A percentile compares a stretch with the other conserved stretches of the same genome.
phyloP scores from a whole-genome alignment of 2,113 vertebrate species.

The Sitta europaea region DNA sequence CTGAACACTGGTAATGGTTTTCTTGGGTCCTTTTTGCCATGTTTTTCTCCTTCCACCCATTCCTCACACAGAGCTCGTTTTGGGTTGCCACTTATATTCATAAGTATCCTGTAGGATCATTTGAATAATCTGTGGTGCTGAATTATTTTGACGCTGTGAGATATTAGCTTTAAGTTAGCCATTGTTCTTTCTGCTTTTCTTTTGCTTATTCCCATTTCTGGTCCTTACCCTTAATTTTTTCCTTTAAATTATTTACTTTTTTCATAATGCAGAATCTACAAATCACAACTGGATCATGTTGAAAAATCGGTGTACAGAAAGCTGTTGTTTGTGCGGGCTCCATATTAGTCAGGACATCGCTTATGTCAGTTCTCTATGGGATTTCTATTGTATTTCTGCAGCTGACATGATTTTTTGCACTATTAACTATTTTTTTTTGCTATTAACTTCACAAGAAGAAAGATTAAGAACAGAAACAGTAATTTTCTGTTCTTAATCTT shows the following conservation, averaged over 20 bases:
- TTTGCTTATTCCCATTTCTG: background rate
- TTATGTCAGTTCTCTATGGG: fast-evolving
- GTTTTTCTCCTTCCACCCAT: background rate
- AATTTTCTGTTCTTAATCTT: background rate
- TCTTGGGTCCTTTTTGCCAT: background rate
- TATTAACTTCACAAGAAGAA: too few relatives aligned
- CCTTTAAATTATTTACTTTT: background rate
- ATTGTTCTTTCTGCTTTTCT: background rate
- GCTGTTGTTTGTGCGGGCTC: background rate
- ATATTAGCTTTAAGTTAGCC: background rate
- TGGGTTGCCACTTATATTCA: background rate
- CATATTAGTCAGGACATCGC: background rate
- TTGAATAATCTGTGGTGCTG: background rate
- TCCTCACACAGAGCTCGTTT: background rate
- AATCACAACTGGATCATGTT: background rate
- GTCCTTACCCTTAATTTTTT: background rate
- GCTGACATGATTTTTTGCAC: background rate
- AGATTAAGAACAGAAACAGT: too few relatives aligned
- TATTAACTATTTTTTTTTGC: too few relatives aligned
- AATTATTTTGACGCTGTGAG: background rate
- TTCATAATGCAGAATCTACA: background rate
- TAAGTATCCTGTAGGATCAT: background rate
- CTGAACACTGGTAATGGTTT: background rate
- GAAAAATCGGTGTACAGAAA: background rate
- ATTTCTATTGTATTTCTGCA: background rate